Base-by-base conservation (phyloP, 2,888 invertebrate species). In the Nomada goodeniana region DNA sequence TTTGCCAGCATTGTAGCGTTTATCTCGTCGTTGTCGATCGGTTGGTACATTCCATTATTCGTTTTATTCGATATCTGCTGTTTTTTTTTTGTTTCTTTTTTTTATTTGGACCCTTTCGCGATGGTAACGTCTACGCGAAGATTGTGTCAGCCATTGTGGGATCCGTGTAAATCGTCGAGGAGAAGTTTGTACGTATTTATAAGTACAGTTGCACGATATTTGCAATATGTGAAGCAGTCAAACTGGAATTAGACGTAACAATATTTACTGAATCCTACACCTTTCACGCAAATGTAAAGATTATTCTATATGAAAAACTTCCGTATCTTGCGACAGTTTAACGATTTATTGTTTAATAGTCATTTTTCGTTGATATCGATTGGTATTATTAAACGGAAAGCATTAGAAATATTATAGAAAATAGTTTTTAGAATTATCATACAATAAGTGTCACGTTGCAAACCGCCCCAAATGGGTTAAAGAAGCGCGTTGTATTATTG, bases 41-140 rank as follows among this genome's bases (percentile, higher is more conserved):
- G 11, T 59, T 60, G 52, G 68, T 69, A 52, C n/a, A 44, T 26
- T 69, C 44, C 50, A 59, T 64, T 64, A 59, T 36, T 47, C 2
- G 29, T 63, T 26, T 67, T 26, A 36, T 13, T 50, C n/a, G 29
- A 53, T 20, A 50, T 50, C 15, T 63, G 36, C 13, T 29, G 29
- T 20, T 57, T 15, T 18, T 18, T 11, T 2, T 47, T 63, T 44
- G 18, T 42, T 55, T 60, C 18, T 60, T 18, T 42, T 42, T 50
- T 60, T 65, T 20, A 18, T 36, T 69, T 81, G 74, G 80, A 80
- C 64, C 73, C 69, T 82, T 75, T 80, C 65, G 20, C 69, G 64
- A 64, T 59, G 67, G 80, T 57, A 80, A 80, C 57, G 61, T 67
- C 57, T 55, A 15, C 53, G 10, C 53, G 47, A 77, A 78, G 52